A percentile compares a stretch with the other conserved stretches of the same genome.
phyloP scores from a whole-genome alignment of 2,888 invertebrate species.

The Anoncus sp. region DNA sequence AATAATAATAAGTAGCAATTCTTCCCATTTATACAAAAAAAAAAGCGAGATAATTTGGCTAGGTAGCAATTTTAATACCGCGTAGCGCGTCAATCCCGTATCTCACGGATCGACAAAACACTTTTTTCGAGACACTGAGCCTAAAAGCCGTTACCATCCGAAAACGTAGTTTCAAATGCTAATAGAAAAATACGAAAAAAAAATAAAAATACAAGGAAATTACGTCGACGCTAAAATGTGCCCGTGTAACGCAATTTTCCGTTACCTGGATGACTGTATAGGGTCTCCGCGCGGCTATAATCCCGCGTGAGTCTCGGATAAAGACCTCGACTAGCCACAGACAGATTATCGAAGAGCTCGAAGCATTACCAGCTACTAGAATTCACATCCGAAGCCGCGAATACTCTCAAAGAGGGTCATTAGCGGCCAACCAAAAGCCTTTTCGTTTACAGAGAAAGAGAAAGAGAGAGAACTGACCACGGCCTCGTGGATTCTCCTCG shows the following conservation, averaged over 20 bases:
- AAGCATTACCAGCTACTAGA: slow-evolving; percentile 43
- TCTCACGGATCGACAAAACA: too few relatives aligned
- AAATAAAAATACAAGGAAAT: neutral
- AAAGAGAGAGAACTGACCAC: slow-evolving; percentile 23
- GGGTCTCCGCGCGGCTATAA: slow-evolving; percentile 53
- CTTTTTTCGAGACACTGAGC: too few relatives aligned
- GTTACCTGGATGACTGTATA: slow-evolving; percentile 21
- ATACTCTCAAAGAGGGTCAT: slow-evolving; percentile 56
- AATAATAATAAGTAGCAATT: slow-evolving; percentile 78
- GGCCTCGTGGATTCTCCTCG: slow-evolving; percentile 15
- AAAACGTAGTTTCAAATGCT: too few relatives aligned
- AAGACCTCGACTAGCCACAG: slow-evolving; percentile 62
- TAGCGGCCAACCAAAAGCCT: slow-evolving; percentile 61
- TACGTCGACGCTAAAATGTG: slow-evolving; percentile 6
- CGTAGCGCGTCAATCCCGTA: too few relatives aligned
- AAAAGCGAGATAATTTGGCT: too few relatives aligned
- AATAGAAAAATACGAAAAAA: too few relatives aligned
- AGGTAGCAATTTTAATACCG: too few relatives aligned
- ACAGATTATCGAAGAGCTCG: slow-evolving; percentile 47
- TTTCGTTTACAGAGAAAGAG: slow-evolving; percentile 29
- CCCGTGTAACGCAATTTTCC: slow-evolving; percentile 39
- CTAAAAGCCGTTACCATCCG: too few relatives aligned
- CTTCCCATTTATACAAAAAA: too few relatives aligned
- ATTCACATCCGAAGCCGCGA: slow-evolving; percentile 44
- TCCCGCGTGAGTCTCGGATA: slow-evolving; percentile 62